Evolutionary conservation across 2,113 vertebrate species (phyloP).

Genomic region (human (Homo sapiens)): DNA sequence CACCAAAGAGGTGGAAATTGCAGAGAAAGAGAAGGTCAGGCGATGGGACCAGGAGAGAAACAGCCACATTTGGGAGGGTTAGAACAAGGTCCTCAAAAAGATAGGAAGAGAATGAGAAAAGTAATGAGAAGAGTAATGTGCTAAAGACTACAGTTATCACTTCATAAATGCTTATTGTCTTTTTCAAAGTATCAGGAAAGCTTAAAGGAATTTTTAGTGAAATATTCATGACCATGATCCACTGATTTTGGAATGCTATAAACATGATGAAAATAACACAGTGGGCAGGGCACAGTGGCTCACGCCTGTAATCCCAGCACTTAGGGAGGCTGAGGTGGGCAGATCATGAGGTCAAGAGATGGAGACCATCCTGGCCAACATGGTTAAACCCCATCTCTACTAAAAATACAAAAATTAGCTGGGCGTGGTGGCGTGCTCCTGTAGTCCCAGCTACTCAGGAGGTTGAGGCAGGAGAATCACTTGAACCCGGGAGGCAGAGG

Average conservation of each 20-base stretch:
- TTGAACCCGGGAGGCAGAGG: too few species aligned
- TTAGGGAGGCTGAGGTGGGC: too few species aligned
- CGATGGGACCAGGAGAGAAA: not conserved
- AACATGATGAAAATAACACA: not conserved
- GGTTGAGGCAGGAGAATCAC: too few species aligned
- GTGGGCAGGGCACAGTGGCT: too few species aligned
- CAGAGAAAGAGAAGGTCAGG: not conserved
- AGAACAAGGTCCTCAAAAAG: not conserved
- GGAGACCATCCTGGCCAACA: too few species aligned
- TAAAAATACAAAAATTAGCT: too few species aligned
- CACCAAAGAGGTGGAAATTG: not conserved
- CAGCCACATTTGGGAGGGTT: not conserved
- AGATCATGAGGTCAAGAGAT: too few species aligned
- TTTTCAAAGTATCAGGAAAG: not conserved
- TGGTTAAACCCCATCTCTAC: too few species aligned
- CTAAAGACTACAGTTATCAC: not conserved
- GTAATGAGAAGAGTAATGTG: not conserved
- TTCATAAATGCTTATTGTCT: not conserved
- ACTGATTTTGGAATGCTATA: not conserved
- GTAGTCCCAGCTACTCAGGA: too few species aligned
- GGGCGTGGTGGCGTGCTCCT: too few species aligned
- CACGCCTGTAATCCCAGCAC: too few species aligned
- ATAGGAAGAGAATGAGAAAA: not conserved
- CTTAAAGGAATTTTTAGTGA: not conserved
- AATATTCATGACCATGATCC: not conserved